Conservation (phyloP, 2,888 invertebrate genomes). For the Plebejus melissa region DNA sequence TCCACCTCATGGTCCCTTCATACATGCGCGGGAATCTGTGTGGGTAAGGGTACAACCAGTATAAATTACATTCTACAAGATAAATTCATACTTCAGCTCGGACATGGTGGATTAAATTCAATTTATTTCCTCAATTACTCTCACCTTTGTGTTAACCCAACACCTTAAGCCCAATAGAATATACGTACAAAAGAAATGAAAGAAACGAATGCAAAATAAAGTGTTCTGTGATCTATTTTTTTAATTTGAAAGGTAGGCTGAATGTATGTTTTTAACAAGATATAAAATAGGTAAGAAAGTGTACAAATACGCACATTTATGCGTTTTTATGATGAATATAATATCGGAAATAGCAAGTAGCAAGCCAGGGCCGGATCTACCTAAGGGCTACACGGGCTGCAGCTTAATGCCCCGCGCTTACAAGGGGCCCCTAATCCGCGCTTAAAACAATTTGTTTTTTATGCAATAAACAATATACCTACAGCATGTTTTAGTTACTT, state of each 20-base stretch:
- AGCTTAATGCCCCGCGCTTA: no score
- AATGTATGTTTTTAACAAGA: not conserved
- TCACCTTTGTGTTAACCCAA: slow-evolving; percentile 22
- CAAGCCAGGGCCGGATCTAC: not conserved
- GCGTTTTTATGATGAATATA: slow-evolving; percentile 27
- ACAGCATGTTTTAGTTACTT: no score
- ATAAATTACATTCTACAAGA: slow-evolving; percentile 38
- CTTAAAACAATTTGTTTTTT: no score
- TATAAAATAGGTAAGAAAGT: no score
- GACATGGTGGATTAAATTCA: slow-evolving; percentile 32
- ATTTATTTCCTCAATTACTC: slow-evolving; percentile 29
- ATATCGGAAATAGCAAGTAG: slow-evolving; percentile 31
- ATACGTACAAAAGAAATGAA: not conserved
- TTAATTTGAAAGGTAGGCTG: not conserved
- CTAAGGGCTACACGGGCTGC: no score
- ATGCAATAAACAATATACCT: no score
- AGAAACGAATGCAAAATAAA: not conserved
- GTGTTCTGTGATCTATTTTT: not conserved
- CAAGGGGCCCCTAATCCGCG: no score
- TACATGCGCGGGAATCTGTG: slow-evolving; percentile 34
- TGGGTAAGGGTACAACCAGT: slow-evolving; percentile 35
- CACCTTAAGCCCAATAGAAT: slow-evolving; percentile 29
- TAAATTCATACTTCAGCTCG: slow-evolving; percentile 36
- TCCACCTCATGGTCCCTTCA: slow-evolving; percentile 31
- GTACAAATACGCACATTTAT: not conserved